Percentiles rank a stretch among this genome's conserved stretches.
These are phyloP conservation scores for Haemorhous mexicanus DNA, from an alignment of 2,113 vertebrate genomes.

Conservation along the genomic window DNA sequence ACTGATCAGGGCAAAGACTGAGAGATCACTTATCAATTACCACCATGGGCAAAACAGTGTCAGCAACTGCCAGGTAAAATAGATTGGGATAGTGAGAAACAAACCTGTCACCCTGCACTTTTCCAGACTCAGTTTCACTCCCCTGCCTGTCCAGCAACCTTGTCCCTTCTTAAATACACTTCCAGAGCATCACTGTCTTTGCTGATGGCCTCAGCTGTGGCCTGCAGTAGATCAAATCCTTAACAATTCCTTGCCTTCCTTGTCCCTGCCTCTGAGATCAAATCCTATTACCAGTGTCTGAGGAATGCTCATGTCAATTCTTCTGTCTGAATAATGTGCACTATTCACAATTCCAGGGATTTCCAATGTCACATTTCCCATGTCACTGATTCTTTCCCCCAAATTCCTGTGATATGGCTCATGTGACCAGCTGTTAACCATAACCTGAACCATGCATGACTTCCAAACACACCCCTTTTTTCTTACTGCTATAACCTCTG, in stretches of 20 bases:
- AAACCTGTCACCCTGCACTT: neutral
- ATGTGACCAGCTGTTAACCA: neutral
- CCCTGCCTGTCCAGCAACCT: too few species aligned
- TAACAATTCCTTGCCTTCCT: neutral
- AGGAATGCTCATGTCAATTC: constrained; percentile 51
- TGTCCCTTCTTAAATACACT: neutral
- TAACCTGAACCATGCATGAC: neutral
- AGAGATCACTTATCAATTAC: neutral
- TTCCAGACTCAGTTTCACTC: neutral
- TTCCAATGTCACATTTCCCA: too few species aligned
- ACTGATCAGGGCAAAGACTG: neutral
- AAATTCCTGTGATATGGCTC: neutral
- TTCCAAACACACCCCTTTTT: neutral
- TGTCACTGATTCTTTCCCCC: neutral
- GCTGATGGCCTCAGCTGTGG: neutral
- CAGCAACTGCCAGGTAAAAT: neutral
- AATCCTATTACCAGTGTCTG: neutral
- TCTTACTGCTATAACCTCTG: neutral
- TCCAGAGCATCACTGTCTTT: neutral
- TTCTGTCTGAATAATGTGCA: neutral
- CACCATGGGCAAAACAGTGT: neutral
- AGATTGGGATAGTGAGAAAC: neutral
- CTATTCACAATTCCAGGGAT: neutral
- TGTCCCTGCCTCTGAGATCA: neutral
- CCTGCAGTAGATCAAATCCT: neutral